Conservation (phyloP, 2,888 invertebrate genomes). For the Drosophila falleni region DNA sequence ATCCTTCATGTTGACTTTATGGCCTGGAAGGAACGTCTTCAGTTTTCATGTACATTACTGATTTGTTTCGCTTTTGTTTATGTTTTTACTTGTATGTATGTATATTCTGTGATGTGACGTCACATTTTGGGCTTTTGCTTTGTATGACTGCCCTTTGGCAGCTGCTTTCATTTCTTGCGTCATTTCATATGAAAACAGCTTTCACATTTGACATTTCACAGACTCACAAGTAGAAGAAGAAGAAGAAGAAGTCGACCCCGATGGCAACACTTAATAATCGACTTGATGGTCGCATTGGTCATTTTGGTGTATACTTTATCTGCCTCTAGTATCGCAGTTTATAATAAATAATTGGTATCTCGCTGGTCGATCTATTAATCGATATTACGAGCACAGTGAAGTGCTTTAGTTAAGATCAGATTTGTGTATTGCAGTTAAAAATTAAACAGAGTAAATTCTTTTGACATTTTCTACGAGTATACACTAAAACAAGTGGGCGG, state of each 20-base stretch:
- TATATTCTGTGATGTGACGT: slow-evolving; percentile 49
- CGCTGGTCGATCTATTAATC: neutral
- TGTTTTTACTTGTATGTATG: slow-evolving; percentile 4
- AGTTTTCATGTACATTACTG: slow-evolving; percentile 33
- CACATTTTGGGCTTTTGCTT: slow-evolving; percentile 40
- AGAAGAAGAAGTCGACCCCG: slow-evolving; percentile 4
- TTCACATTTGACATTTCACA: slow-evolving; percentile 73
- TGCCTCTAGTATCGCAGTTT: neutral
- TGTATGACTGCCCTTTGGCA: slow-evolving; percentile 63
- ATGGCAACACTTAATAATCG: slow-evolving; percentile 51
- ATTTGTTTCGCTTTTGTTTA: slow-evolving; percentile 20
- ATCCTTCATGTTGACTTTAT: slow-evolving; percentile 34
- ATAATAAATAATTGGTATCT: neutral
- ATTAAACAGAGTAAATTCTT: neutral
- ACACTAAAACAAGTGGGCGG: no score
- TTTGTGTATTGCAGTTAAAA: neutral
- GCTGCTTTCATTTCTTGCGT: slow-evolving; percentile 68
- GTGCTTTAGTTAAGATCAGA: neutral
- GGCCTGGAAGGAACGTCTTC: slow-evolving; percentile 36
- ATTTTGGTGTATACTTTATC: slow-evolving; percentile 34
- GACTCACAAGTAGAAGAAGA: slow-evolving; percentile 24
- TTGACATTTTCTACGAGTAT: neutral
- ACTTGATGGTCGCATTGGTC: slow-evolving; percentile 13
- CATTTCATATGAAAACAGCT: slow-evolving; percentile 66
- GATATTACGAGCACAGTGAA: no score